A percentile compares a stretch with the other conserved stretches of the same genome.
Conservation (phyloP, 1,140 invertebrate genomes). For the Formica exsecta region DNA sequence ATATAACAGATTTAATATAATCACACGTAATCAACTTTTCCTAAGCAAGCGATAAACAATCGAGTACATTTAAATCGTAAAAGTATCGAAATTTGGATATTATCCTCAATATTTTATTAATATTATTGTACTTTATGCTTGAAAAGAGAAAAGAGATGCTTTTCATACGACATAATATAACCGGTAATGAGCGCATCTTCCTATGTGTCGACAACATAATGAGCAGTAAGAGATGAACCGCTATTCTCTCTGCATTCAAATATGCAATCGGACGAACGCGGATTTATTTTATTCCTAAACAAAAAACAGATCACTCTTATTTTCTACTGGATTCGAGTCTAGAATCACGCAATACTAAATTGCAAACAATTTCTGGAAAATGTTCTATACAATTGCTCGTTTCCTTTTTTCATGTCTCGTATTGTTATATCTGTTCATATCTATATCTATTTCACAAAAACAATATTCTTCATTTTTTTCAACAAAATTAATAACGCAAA, state of each 20-base stretch:
- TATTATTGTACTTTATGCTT: slow-evolving; percentile 65
- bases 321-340: slow-evolving; percentile 24
- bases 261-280: slow-evolving; percentile 76
- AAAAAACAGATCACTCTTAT: slow-evolving; percentile 75
- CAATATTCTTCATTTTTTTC: slow-evolving; percentile 16
- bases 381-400: neutral
- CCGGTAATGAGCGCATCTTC: slow-evolving; percentile 65
- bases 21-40: slow-evolving; percentile 72
- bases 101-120: slow-evolving; percentile 55
- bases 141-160: slow-evolving; percentile 53
- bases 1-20: slow-evolving; percentile 76
- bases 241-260: slow-evolving; percentile 77
- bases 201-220: slow-evolving; percentile 72
- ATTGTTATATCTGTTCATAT: slow-evolving; percentile 8
- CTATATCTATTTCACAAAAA: slow-evolving; percentile 30
- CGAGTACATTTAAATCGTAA: slow-evolving; percentile 71
- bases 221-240: slow-evolving; percentile 73
- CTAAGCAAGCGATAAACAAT: slow-evolving; percentile 77
- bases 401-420: neutral
- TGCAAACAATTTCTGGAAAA: slow-evolving; percentile 13
- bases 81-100: slow-evolving; percentile 67
- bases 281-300: slow-evolving; percentile 79
- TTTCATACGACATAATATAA: slow-evolving; percentile 61
- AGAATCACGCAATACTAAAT: slow-evolving; percentile 38
- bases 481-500: slow-evolving; percentile 38